A percentile compares a stretch with the other conserved stretches of the same genome.
Conservation (phyloP, 2,113 vertebrate genomes). For the Alouatta palliata region DNA sequence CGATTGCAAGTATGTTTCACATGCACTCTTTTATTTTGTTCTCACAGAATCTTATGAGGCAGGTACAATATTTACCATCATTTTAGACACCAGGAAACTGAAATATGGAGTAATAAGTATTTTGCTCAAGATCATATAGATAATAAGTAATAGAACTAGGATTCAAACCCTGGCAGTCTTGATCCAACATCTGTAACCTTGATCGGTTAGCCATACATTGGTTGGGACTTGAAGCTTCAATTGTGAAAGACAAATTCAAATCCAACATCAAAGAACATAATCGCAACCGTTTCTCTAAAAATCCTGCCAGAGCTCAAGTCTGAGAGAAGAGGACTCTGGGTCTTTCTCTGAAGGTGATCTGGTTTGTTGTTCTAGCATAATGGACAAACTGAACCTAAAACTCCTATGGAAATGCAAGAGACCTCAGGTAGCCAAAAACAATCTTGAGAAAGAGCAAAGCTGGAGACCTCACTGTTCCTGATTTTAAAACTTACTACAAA, state of each 20-base stretch:
- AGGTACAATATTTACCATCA: background rate
- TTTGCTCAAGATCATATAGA: background rate
- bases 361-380: background rate
- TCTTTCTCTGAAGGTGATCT: background rate
- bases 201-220: background rate
- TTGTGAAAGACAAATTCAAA: background rate
- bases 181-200: background rate
- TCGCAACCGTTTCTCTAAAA: background rate
- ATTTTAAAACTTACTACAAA: constrained; percentile 27
- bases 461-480: background rate
- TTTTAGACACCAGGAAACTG: background rate
- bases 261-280: background rate
- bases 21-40: background rate
- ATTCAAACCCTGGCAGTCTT: background rate
- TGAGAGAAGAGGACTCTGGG: background rate
- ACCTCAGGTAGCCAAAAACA: background rate
- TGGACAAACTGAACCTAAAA: background rate
- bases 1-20: background rate
- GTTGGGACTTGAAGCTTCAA: background rate
- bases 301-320: background rate
- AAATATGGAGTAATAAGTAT: background rate
- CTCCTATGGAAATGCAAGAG: background rate
- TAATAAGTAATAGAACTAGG: background rate
- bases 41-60: background rate
- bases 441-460: constrained; percentile 6